These are phyloP conservation scores for Rynchops niger DNA, from an alignment of 2,113 vertebrate genomes.

Conservation along the genomic window DNA sequence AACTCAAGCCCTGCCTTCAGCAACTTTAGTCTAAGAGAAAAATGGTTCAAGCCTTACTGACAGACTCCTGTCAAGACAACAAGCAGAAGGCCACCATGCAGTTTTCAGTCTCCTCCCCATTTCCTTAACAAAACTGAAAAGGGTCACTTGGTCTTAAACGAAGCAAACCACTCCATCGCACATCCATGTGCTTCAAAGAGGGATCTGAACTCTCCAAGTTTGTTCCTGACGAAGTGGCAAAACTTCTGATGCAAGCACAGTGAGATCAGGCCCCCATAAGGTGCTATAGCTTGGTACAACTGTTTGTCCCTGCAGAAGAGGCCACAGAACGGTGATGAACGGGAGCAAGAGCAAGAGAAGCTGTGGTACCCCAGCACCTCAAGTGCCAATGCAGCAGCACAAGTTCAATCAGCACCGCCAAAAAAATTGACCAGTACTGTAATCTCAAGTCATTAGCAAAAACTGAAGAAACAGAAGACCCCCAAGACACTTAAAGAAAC, in stretches of 20 bases:
- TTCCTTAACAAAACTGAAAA: background rate
- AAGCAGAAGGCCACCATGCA: background rate
- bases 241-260: background rate
- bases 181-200: background rate
- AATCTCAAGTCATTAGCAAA: background rate
- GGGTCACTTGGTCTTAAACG: background rate
- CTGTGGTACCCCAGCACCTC: background rate
- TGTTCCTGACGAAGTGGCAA: background rate
- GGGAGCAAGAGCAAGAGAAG: background rate
- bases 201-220: background rate
- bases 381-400: background rate
- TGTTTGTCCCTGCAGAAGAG: conserved; percentile 10
- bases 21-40: background rate
- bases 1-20: background rate
- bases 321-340: background rate
- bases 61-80: background rate
- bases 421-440: background rate
- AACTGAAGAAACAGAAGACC: background rate
- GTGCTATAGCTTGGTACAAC: background rate
- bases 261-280: background rate
- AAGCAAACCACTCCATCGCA: background rate
- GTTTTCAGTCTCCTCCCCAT: background rate
- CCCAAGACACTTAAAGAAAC: background rate
- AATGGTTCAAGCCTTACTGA: background rate
- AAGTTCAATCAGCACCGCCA: background rate